Evolutionary conservation across 2,888 invertebrate species (phyloP), one percentile per base, ranked within the genome.

Genomic region (Fragum sueziense): DNA sequence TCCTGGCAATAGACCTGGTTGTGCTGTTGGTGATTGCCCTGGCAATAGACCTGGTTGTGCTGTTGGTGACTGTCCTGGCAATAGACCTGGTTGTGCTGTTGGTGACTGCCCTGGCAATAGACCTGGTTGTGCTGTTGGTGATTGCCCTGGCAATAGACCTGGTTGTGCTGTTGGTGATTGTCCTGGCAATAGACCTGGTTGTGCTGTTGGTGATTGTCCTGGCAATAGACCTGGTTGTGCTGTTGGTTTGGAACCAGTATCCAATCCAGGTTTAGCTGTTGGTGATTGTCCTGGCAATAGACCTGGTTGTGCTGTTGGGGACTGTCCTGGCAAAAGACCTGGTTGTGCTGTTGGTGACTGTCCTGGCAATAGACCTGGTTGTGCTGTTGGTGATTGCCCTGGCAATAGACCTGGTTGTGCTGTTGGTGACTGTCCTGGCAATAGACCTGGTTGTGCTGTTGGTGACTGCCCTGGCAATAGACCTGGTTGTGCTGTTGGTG

Each of bases 331-430:
- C 17, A 65, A 57, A 29, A 70, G 33, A 29, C 77, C 67, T 73
- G 81, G 84, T 52, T 76, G 69, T 22, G 79, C 79, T 41, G 79
- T 75, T 79, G 80, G 79, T 54, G 74, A 59, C 22, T 75, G 69
- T 52, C 80, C 80, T 62, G 75, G 59, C 9, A 57, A 25, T 27
- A 74, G 52, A 22, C 74, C 65, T 71, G 80, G 81, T 52, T 75
- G 57, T 41, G 81, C 78, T 67, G 80, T 79, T 72, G 84, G 84
- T 59, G 81, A 47, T 14, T 72, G 70, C 3, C 80, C 84, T 59
- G 74, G 62, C n/a, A 65, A 34, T 9, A 62, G 29, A 31, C 72
- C 59, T 65, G 82, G 82, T 52, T 74, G 72, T 31, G 83, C 74
- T 33, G 76, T 77, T 76, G 76, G 80, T 57, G 80, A 65, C 11